These are phyloP conservation scores for Poicephalus gulielmi DNA, from an alignment of 2,113 vertebrate species.

Conservation along the genomic window DNA sequence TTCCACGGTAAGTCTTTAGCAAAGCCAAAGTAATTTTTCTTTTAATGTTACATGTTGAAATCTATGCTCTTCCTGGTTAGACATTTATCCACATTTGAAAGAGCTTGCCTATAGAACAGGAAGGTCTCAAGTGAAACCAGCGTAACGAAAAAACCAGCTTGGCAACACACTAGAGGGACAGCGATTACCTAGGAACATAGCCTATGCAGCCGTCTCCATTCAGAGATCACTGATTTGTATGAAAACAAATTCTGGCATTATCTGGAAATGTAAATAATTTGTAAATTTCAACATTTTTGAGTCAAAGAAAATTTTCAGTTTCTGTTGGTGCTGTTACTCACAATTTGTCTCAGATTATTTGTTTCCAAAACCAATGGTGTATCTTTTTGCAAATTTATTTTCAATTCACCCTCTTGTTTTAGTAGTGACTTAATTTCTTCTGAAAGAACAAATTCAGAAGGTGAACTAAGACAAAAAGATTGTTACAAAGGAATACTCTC, in stretches of 20 bases:
- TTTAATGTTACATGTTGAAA: neutral
- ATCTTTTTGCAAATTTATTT: slow-evolving; percentile 6
- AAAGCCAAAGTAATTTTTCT: neutral
- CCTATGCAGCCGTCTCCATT: neutral
- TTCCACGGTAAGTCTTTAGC: neutral
- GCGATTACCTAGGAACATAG: neutral
- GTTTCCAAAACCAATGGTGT: neutral
- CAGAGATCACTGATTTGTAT: neutral
- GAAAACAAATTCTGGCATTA: fast-evolving
- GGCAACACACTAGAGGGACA: neutral
- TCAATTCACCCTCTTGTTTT: neutral
- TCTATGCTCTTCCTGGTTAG: neutral
- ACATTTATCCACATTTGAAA: neutral
- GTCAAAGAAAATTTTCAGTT: neutral
- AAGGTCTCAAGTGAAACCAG: neutral
- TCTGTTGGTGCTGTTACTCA: neutral
- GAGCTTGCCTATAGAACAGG: neutral
- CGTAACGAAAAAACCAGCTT: neutral
- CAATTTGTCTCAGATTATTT: neutral
- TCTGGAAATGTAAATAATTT: neutral
- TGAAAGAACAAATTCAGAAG: neutral
- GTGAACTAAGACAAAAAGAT: neutral
- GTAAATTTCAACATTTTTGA: neutral
- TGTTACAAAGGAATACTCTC: neutral
- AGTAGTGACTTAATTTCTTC: neutral